phyloP scores from a whole-genome alignment of 2,888 invertebrate species.

The Ophonus ardosiacus region DNA sequence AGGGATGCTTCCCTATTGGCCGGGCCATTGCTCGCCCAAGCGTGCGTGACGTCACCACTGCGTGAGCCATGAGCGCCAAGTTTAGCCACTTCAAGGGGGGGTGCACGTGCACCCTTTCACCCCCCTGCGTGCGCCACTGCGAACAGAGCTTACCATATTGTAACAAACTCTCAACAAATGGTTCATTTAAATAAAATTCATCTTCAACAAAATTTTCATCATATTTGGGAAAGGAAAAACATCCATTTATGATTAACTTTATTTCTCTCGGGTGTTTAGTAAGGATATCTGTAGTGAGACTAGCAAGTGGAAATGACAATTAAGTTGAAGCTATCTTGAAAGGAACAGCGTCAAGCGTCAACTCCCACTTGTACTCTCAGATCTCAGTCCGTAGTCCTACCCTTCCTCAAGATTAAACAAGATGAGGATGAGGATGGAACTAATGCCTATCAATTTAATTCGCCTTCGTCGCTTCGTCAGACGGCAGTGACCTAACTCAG shows the following conservation, averaged over 20 bases:
- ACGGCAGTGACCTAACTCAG: too few relatives aligned
- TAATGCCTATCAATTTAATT: slow-evolving; percentile 38
- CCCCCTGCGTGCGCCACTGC: too few relatives aligned
- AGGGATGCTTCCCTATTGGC: too few relatives aligned
- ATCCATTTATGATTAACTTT: background rate
- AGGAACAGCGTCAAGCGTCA: background rate
- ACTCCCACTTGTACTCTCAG: background rate
- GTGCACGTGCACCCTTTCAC: too few relatives aligned
- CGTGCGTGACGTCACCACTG: too few relatives aligned
- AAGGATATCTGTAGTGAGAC: background rate
- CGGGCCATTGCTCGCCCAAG: too few relatives aligned
- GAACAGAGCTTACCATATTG: too few relatives aligned
- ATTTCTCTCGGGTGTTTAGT: background rate
- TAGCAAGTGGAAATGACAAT: background rate
- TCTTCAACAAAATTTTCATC: background rate
- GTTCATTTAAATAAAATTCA: too few relatives aligned
- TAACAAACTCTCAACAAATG: too few relatives aligned
- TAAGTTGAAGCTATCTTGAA: background rate
- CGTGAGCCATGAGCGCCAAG: too few relatives aligned
- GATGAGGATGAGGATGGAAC: slow-evolving; percentile 8
- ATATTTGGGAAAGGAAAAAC: background rate
- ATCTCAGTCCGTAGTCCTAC: too few relatives aligned
- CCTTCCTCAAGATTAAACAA: slow-evolving; percentile 34
- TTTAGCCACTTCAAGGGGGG: too few relatives aligned
- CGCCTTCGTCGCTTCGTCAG: background rate